A percentile compares a stretch with the other conserved stretches of the same genome.
phyloP scores from a whole-genome alignment of 2,797 vertebrate genomes.

The Notamacropus eugenii region DNA sequence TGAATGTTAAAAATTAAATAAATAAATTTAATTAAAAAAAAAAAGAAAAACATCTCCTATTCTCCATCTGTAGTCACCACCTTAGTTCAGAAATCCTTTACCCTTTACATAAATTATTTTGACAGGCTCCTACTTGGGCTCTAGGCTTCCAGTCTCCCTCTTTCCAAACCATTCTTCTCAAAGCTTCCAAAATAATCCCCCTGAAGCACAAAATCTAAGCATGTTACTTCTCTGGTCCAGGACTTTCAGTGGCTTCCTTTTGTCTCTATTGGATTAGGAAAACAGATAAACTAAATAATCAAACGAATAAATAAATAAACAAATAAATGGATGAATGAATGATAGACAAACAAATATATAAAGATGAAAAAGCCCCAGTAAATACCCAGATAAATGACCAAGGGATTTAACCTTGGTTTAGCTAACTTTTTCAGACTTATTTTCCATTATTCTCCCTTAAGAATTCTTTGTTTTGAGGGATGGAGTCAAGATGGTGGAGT shows the following conservation, averaged over 20 bases:
- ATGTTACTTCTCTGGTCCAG: not conserved
- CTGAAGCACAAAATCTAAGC: not conserved
- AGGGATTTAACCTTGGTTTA: not conserved
- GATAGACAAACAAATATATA: not conserved
- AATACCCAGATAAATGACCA: not conserved
- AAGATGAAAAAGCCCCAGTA: not conserved
- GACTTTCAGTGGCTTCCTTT: not conserved
- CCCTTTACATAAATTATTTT: not conserved
- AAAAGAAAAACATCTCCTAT: no score
- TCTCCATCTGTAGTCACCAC: not conserved
- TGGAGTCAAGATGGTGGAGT: no score
- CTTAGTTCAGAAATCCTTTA: not conserved
- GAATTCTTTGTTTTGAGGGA: not conserved
- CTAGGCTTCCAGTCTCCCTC: not conserved
- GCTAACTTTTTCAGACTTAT: not conserved
- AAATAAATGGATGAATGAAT: no score
- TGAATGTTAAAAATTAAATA: no score
- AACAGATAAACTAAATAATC: no score
- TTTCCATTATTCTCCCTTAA: not conserved
- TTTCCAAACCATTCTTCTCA: not conserved
- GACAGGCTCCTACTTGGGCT: not conserved
- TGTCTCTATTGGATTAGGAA: not conserved
- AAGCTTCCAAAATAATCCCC: no score
- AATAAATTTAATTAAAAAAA: no score
- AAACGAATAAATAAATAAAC: not conserved